phyloP scores from a whole-genome alignment of 2,888 invertebrate genomes.

The Griposia aprilina region DNA sequence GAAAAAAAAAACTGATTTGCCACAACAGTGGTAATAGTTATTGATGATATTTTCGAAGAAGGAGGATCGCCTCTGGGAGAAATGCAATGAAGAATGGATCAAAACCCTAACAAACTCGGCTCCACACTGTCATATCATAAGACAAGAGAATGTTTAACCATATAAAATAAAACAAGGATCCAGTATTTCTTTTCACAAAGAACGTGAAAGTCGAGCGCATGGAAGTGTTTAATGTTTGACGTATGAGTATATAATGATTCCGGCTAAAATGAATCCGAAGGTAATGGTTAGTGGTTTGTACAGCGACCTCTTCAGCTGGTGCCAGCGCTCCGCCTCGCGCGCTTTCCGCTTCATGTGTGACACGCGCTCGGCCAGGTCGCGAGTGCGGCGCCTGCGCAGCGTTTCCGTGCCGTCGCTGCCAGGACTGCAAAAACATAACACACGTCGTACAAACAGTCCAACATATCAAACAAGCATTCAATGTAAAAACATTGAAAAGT shows the following conservation, averaged over 20 bases:
- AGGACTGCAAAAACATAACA: constrained; percentile 32
- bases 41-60: background rate
- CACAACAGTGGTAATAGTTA: background rate
- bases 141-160: background rate
- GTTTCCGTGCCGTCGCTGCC: constrained; percentile 66
- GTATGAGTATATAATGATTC: constrained; percentile 92
- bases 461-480: too few species aligned
- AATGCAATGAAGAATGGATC: constrained; percentile 29
- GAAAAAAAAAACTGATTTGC: background rate
- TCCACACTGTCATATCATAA: background rate
- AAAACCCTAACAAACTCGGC: constrained; percentile 23
- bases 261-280: constrained; percentile 92
- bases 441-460: background rate
- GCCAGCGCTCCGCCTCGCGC: constrained; percentile 93
- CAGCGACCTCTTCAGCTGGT: constrained; percentile 94
- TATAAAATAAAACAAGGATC: constrained; percentile 14
- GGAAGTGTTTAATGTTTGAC: constrained; percentile 82
- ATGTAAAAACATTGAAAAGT: background rate
- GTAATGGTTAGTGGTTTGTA: constrained; percentile 94
- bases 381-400: constrained; percentile 77
- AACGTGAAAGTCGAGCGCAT: background rate
- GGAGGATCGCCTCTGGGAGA: constrained; percentile 39
- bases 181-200: constrained; percentile 4
- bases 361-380: constrained; percentile 81
- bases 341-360: constrained; percentile 92